A percentile compares a stretch with the other conserved stretches of the same genome.
Conservation (phyloP, 2,797 vertebrate genomes). For the Hapalemur alaotrensis region DNA sequence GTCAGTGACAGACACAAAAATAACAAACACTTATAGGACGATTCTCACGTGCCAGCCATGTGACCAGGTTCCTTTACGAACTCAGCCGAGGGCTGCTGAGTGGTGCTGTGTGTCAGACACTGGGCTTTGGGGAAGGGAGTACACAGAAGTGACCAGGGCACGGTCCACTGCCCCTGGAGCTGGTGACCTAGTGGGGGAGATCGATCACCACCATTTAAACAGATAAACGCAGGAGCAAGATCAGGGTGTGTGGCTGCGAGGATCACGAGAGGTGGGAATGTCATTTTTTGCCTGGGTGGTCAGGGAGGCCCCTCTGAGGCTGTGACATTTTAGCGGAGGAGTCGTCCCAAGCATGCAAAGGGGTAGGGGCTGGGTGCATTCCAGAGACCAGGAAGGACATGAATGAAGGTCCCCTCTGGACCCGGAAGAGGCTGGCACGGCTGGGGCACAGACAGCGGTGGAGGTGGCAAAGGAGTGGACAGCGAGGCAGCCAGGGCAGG, state of each 20-base stretch:
- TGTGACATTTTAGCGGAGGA: no score
- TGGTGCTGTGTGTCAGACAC: no score
- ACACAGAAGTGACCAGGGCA: fast-evolving
- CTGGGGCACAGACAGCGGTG: not conserved
- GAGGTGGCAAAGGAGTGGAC: not conserved
- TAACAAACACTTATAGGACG: fast-evolving
- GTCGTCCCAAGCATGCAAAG: not conserved
- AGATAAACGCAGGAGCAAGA: not conserved
- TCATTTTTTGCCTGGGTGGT: not conserved
- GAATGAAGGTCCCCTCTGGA: not conserved
- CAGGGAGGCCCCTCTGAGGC: not conserved
- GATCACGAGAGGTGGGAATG: not conserved
- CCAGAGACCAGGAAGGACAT: not conserved
- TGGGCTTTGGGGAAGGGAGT: fast-evolving
- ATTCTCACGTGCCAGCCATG: fast-evolving
- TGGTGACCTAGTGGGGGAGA: not conserved
- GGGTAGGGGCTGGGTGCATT: fast-evolving
- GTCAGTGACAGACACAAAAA: fast-evolving
- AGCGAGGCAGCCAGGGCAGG: fast-evolving
- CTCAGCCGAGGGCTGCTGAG: fast-evolving
- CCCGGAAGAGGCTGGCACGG: fast-evolving
- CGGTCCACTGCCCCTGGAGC: not conserved
- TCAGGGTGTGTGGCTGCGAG: not conserved
- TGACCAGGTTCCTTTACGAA: fast-evolving
- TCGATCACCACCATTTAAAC: not conserved